A percentile compares a stretch with the other conserved stretches of the same genome.
Conservation (phyloP, 2,797 vertebrate species). For the Schizothorax lantsangensis region DNA sequence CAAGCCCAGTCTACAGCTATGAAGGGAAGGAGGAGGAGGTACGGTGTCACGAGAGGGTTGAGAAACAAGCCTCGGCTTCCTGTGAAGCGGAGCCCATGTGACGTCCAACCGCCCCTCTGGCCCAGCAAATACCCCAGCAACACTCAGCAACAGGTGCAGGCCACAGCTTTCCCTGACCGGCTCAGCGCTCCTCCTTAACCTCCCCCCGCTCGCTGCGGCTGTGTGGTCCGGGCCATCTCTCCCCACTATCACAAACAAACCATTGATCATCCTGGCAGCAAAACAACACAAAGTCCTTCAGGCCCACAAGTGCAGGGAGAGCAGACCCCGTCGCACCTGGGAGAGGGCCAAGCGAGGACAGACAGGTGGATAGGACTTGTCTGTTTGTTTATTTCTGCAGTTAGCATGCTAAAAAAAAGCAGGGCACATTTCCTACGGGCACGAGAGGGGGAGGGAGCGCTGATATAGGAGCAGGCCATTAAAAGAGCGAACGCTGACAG, state of each 20-base stretch:
- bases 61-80: constrained; percentile 37
- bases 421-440: neutral
- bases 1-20: neutral
- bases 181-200: constrained; percentile 26
- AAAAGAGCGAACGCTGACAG: constrained; percentile 25
- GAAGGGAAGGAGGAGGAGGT: neutral
- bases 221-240: constrained; percentile 39
- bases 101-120: constrained; percentile 19
- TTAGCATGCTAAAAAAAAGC: neutral
- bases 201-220: constrained; percentile 9
- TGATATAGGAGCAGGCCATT: constrained; percentile 42
- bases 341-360: constrained; percentile 37
- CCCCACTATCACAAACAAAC: constrained; percentile 48
- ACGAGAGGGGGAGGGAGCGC: neutral
- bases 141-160: constrained; percentile 52
- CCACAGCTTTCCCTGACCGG: constrained; percentile 8
- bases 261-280: constrained; percentile 52
- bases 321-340: constrained; percentile 11
- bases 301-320: constrained; percentile 36
- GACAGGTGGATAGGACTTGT: constrained; percentile 41
- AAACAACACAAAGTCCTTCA: constrained; percentile 50
- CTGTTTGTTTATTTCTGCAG: constrained; percentile 42
- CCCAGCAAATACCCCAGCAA: constrained; percentile 22
- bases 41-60: constrained; percentile 7
- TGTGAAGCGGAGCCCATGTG: constrained; percentile 22